Base-by-base conservation (phyloP, 2,797 vertebrate species). In the Triplophysa yarkandensis region DNA sequence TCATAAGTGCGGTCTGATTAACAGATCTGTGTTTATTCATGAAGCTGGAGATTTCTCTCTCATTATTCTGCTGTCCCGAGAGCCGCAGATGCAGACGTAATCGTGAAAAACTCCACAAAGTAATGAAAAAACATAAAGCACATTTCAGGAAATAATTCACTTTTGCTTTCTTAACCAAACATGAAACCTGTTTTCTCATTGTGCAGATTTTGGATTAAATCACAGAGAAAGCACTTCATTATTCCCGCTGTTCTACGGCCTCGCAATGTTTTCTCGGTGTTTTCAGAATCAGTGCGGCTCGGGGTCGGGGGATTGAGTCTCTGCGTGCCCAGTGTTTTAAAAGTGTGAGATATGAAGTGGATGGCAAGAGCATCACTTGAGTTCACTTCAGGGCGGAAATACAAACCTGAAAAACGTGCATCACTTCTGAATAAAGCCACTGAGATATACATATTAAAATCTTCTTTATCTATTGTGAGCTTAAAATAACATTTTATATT, bases 1-100 rank as follows among this genome's bases (percentile, higher is more conserved):
- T 79, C 77, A 39, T 85, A 86, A 86, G 88, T 87, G 77, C 75
- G 81, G 83, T 85, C 81, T 87, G 81, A 83, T 88, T 88, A 86
- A 80, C 86, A 69, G 71, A 87, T 83, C 77, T 84, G 54, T 0
- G 57, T 78, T 79, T 85, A 81, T 80, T 76, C 74, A 86, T 80
- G 85, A 86, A 79, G 77, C 67, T 81, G 76, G 76, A 70, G 61
- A 75, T 78, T 83, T 81, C 78, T 77, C 65, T 80, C 82, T 48
- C 71, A 48, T 81, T 86, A 84, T 84, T 83, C 80, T 80, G 81
- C 83, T 83, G 82, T 39, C 36, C 77, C 75, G 62, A 68, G 70
- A 68, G 81, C 82, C 78, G 68, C 30, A 25, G 80, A 74, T 50
- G 77, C 74, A 43, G 55, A 69, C 14, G 52, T 77, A 83, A 88